Base-by-base conservation (phyloP, 1,140 invertebrate species). In the Zaprionus africanus region DNA sequence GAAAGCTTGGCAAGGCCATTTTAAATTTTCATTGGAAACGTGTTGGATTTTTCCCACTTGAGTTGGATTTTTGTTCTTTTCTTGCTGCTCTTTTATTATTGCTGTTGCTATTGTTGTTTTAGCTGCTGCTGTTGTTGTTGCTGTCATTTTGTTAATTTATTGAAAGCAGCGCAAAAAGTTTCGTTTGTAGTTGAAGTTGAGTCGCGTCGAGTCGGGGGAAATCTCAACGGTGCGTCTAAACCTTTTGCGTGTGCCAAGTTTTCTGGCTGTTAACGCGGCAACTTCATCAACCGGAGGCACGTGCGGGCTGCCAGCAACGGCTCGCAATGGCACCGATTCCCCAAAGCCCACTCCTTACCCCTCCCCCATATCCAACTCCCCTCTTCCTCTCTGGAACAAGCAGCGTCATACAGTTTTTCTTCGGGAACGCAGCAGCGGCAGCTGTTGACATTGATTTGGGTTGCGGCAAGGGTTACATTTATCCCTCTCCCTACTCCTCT, bases 371-470 rank as follows among this genome's bases (percentile, higher is more conserved):
- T 1, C 56, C 12, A 0, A 0, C 24, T 9, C 5, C 15, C n/a
- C 7, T 12, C 15, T 58, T 5, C 12, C 17, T 6, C 12, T 38
- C 13, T 26, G 28, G 17, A 9, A 24, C 17, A 7, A 24, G 9
- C 19, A 22, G 53, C 38, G 26, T 26, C 65, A 26, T 15, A 22
- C 28, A 36, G 11, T 38, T 49, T 12, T 31, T 31, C 46, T 58
- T 57, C 31, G 51, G 63, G 7, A 15, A 46, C 41, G n/a, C 41
- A 74, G 56, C 24, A 67, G 70, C 60, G 60, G 66, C 60, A 63
- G 66, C 69, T 63, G 78, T 73, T 88, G 84, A 88, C 84, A 88
- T 88, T 88, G 84, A 88, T 88, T 88, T 88, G 85, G 84, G 85
- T 88, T 64, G 69, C 61, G 69, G 49, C 34, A 46, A 46, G 38